Conservation (phyloP, 53 echinoderm and acorn worm species). For the Stichopus horrens region DNA sequence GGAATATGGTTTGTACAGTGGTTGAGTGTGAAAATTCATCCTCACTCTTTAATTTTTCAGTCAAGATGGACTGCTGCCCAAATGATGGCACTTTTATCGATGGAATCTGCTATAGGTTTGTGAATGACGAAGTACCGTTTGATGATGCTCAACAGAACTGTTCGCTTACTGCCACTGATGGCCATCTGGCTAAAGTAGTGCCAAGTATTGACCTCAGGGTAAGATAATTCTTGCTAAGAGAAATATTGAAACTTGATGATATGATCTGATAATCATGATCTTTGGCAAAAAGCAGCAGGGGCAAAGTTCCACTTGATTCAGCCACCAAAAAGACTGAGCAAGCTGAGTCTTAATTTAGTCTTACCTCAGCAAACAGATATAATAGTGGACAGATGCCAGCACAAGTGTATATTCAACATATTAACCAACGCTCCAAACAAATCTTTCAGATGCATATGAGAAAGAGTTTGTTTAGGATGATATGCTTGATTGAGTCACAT, state of each 20-base stretch:
- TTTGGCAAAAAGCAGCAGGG: too few relatives aligned
- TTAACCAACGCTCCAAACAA: too few relatives aligned
- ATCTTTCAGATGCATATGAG: too few relatives aligned
- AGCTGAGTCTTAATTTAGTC: background rate
- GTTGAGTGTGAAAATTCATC: too few relatives aligned
- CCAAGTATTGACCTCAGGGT: constrained; percentile 9
- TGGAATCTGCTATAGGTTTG: constrained; percentile 24
- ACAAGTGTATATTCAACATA: too few relatives aligned
- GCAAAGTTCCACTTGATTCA: too few relatives aligned
- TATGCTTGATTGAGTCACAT: too few relatives aligned
- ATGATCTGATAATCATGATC: too few relatives aligned
- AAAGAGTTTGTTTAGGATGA: too few relatives aligned
- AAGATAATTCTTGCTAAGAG: background rate
- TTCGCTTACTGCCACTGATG: constrained; percentile 13
- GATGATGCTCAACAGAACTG: constrained; percentile 13
- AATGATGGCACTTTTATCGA: constrained; percentile 2
- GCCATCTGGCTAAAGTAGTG: constrained; percentile 34
- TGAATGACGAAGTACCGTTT: background rate
- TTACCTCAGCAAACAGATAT: background rate
- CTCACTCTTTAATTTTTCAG: background rate
- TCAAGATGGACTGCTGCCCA: constrained; percentile 29
- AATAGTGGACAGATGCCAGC: too few relatives aligned
- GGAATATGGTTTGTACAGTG: too few relatives aligned
- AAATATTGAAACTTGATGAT: too few relatives aligned
- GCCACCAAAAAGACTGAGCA: background rate